Base-by-base conservation (phyloP, 2,888 invertebrate species). In the Drosophila koepferae region DNA sequence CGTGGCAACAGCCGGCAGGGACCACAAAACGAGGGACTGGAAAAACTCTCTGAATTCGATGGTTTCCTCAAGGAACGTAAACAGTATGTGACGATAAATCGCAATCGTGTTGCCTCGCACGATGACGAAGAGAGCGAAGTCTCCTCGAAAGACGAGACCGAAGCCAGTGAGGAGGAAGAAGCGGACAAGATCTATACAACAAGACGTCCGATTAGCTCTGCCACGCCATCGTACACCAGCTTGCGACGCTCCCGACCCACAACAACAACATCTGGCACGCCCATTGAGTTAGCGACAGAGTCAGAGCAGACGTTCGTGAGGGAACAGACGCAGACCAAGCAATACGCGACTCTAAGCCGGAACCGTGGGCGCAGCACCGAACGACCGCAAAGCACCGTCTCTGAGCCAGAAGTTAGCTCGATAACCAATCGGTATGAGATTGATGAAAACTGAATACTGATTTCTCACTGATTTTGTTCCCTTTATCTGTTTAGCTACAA, bases 21-120 rank as follows among this genome's bases (percentile, higher is more conserved):
- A 18, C 94, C 95, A 1, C 95, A 95, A 87, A 94, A 94, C 87
- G 94, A 94, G 74, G 95, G 94, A 6, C 79, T 94, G 3, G 93
- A 93, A 12, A 91, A 93, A 59, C 70, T 92, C 2, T 76, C 92
- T 5, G 93, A 93, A 60, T 92, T 92, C 63, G 91, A 92, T 72
- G 92, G 92, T 14, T 88, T 93, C 70, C 89, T 93, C 4, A 93
- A 92, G 83, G 94, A 94, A 63, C 93, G 94, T 72, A 95, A 95
- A 2, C 95, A 95, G 88, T 96, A 96, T 84, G 95, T 95, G 3
- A 96, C 96, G 3, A 95, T 96, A 46, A 94, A 94, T 82, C 93
- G 96, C 82, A 94, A 94, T 67, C 93, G 95, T 76, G 94, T 94
- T 68, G 87, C 94, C 83, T 51, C 92, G 20, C 76, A 71, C 16